These are phyloP conservation scores for Zeuzera pyrina DNA, from an alignment of 2,888 invertebrate genomes.

Conservation along the genomic window DNA sequence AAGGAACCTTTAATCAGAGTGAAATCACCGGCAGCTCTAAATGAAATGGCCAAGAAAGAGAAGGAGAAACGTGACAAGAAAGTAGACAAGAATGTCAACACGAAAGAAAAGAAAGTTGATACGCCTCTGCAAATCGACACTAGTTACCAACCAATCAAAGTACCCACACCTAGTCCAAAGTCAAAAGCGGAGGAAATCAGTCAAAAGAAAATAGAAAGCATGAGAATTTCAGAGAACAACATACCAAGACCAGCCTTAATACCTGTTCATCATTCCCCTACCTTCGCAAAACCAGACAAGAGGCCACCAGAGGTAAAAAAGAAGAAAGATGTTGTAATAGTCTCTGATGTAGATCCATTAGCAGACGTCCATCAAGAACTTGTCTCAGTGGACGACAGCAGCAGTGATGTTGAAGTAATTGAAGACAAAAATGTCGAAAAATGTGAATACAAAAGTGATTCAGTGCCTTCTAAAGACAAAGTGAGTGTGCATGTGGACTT, in stretches of 20 bases:
- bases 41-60: slow-evolving; percentile 49
- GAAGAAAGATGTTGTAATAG: slow-evolving; percentile 53
- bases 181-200: slow-evolving; percentile 36
- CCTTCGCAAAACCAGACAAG: slow-evolving; percentile 60
- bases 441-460: slow-evolving; percentile 27
- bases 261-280: slow-evolving; percentile 54
- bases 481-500: slow-evolving; percentile 26
- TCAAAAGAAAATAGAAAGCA: slow-evolving; percentile 47
- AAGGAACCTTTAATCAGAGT: slow-evolving; percentile 48
- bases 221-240: slow-evolving; percentile 51
- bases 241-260: slow-evolving; percentile 52
- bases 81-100: slow-evolving; percentile 34
- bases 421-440: slow-evolving; percentile 39
- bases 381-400: slow-evolving; percentile 56
- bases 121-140: slow-evolving; percentile 51
- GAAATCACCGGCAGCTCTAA: slow-evolving; percentile 57
- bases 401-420: slow-evolving; percentile 63
- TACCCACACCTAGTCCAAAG: slow-evolving; percentile 39
- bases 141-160: slow-evolving; percentile 34
- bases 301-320: slow-evolving; percentile 53
- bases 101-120: slow-evolving; percentile 17
- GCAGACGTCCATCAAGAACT: slow-evolving; percentile 40
- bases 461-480: slow-evolving; percentile 58
- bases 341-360: slow-evolving; percentile 56
- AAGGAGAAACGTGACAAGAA: slow-evolving; percentile 33